Evolutionary conservation across 2,113 vertebrate genomes (phyloP).

Genomic region (Campylomormyrus tamandua): DNA sequence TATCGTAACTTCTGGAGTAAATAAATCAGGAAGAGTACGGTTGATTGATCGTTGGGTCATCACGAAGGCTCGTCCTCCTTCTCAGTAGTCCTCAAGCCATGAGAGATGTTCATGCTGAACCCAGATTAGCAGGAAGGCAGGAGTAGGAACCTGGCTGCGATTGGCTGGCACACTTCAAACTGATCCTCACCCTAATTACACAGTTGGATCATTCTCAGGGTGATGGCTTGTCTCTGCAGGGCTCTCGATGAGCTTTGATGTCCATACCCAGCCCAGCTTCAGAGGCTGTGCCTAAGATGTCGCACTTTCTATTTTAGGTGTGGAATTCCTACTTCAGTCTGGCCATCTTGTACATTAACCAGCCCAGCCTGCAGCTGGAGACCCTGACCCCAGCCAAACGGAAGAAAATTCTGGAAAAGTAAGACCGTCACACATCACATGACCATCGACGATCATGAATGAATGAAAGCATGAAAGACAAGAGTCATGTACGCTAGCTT

Average conservation of each 20-base stretch:
- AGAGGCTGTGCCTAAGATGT: neutral
- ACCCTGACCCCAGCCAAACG: constrained; percentile 78
- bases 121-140: neutral
- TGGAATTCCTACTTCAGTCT: constrained; percentile 98
- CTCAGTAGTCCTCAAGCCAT: neutral
- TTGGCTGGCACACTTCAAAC: neutral
- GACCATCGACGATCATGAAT: neutral
- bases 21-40: neutral
- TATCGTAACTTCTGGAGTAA: neutral
- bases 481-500: neutral
- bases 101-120: neutral
- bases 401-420: constrained; percentile 94
- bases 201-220: neutral
- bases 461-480: neutral
- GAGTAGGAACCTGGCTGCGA: neutral
- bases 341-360: constrained; percentile 94
- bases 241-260: neutral
- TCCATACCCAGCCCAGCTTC: neutral
- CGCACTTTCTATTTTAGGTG: constrained; percentile 56
- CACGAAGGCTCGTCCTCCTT: neutral
- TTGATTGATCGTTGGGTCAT: neutral
- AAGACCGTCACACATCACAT: constrained; percentile 43
- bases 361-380: constrained; percentile 93
- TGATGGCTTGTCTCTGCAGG: neutral
- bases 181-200: neutral